phyloP scores from a whole-genome alignment of 2,797 vertebrate genomes.

The Neopelma chrysocephalum region DNA sequence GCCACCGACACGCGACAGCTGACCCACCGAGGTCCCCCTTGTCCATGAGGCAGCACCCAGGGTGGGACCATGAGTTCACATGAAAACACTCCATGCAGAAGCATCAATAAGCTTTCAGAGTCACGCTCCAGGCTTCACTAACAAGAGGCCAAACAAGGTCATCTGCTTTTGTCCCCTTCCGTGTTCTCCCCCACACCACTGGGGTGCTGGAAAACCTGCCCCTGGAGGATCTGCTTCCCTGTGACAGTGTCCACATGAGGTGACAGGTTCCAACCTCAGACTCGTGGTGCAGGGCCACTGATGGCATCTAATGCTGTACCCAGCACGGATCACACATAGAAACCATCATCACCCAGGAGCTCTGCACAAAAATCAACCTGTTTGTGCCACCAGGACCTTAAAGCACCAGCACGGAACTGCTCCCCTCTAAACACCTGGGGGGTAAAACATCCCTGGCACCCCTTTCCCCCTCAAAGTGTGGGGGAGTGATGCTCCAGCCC shows the following conservation, averaged over 20 bases:
- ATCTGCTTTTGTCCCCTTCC: neutral
- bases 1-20: rapidly evolving
- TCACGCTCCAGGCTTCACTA: neutral
- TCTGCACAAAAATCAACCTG: neutral
- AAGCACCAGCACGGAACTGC: neutral
- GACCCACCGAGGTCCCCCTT: neutral
- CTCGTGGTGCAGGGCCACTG: neutral
- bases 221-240: neutral
- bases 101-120: neutral
- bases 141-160: neutral
- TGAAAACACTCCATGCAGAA: rapidly evolving
- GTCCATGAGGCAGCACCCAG: neutral
- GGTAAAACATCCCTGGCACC: neutral
- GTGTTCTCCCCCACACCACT: neutral
- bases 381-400: neutral
- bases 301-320: neutral
- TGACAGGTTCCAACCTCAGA: neutral
- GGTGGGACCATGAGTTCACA: neutral
- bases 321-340: neutral
- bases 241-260: neutral
- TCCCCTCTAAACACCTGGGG: no score
- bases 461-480: no score
- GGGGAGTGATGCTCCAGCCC: neutral
- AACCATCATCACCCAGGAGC: rapidly evolving
- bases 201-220: neutral